Conservation (phyloP, 2,888 invertebrate species). For the Bellardia pandia region DNA sequence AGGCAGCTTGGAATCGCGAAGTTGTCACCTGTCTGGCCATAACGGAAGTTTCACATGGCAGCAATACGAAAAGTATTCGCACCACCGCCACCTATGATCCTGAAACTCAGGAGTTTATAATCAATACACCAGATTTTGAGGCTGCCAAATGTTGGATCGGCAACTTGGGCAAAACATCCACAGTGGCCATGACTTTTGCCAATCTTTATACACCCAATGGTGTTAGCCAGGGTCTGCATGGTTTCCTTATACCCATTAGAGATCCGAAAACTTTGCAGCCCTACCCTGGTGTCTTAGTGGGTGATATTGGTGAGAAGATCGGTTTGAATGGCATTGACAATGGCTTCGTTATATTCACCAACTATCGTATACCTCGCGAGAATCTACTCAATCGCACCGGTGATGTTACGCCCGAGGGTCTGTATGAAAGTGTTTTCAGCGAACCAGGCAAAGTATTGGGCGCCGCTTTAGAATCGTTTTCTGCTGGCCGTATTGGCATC, state of each 20-base stretch:
- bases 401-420: conserved; percentile 94
- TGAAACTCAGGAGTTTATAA: conserved; percentile 90
- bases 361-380: conserved; percentile 93
- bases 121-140: conserved; percentile 96
- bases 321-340: conserved; percentile 97
- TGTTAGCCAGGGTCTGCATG: conserved; percentile 93
- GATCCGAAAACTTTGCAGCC: conserved; percentile 90
- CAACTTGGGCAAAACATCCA: conserved; percentile 94
- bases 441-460: conserved; percentile 94
- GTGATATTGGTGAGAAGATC: conserved; percentile 96
- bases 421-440: conserved; percentile 95
- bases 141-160: conserved; percentile 99
- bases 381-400: conserved; percentile 94
- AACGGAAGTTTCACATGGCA: conserved; percentile 97
- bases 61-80: conserved; percentile 95
- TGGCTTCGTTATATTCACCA: conserved; percentile 94
- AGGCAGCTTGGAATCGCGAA: conserved; percentile 89
- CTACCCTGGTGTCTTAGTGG: conserved; percentile 93
- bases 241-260: conserved; percentile 94
- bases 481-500: conserved; percentile 92
- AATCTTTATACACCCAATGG: conserved; percentile 93
- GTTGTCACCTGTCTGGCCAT: conserved; percentile 93
- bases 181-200: conserved; percentile 94
- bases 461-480: conserved; percentile 93
- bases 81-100: conserved; percentile 95